Base-by-base conservation (phyloP, 2,888 invertebrate genomes). In the Caradrina kadenii region DNA sequence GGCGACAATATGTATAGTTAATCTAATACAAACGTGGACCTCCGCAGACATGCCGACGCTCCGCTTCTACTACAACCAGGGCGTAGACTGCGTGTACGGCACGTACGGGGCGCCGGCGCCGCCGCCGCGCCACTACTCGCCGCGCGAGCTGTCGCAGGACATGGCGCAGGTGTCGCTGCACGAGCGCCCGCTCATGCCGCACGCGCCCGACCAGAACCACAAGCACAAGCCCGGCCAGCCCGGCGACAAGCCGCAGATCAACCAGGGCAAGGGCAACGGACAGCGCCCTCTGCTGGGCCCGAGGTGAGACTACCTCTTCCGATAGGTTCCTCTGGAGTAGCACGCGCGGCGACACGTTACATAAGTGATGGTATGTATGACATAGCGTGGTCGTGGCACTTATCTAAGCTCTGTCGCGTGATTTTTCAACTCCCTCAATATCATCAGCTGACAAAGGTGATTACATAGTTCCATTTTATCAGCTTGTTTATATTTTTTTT, bases 21-120 rank as follows among this genome's bases (percentile, higher is more conserved):
- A 13, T 42, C 39, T 42, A 1, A 45, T 2, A 13, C 45, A 45
- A 2, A 17, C 45, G 13, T 42, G 42, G 1, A 10, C 45, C 15
- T 45, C 31, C 69, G 5, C 86, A 93, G 97, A 97, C 86, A 92
- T 96, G 59, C 91, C 96, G 15, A 97, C 97, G 8, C 90, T 97
- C 73, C 96, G 97, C 70, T 97, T 96, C 88, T 97, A 97, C 91
- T 97, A 96, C 93, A 97, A 97, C 90, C 91, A 97, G 85, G 97
- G 97, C 82, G 92, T 97, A 80, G 97, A 97, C 73, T 96, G 93
- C 84, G 93, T 94, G 93, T 94, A 90, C 93, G 15, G 88, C 91
- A 39, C 70, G 22, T 94, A 93, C 90, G 93, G 93, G 1, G 89
- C 90, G n/a, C 92, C 92, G 74, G 91, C 88, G 39, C 86, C 83